These are phyloP conservation scores for Poecilus cupreus DNA, from an alignment of 2,888 invertebrate species.

Conservation along the genomic window DNA sequence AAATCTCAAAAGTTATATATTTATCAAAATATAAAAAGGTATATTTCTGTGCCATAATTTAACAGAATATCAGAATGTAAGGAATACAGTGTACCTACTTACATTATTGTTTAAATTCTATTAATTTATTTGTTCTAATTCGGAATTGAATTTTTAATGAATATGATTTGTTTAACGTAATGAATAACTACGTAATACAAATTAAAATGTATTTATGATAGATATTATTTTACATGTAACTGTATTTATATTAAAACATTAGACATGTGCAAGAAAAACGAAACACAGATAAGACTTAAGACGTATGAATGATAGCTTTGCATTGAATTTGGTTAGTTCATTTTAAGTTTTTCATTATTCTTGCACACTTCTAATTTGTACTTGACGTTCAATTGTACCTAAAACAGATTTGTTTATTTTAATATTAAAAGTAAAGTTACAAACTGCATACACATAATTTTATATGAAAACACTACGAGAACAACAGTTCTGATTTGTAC, in stretches of 20 bases:
- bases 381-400: constrained; percentile 51
- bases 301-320: constrained; percentile 19
- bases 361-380: constrained; percentile 47
- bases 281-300: not conserved
- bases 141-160: constrained; percentile 12
- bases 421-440: constrained; percentile 49
- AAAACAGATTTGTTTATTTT: constrained; percentile 53
- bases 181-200: constrained; percentile 14
- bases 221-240: constrained; percentile 52
- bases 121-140: constrained; percentile 28
- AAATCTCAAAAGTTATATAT: constrained; percentile 15
- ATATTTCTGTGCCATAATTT: constrained; percentile 45
- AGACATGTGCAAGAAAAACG: constrained; percentile 50
- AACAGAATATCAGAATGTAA: constrained; percentile 18
- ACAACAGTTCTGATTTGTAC: constrained; percentile 39
- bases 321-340: not conserved
- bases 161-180: constrained; percentile 26
- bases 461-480: constrained; percentile 44
- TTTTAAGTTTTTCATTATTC: constrained; percentile 34
- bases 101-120: constrained; percentile 8
- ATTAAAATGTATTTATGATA: constrained; percentile 46
- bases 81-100: constrained; percentile 32
- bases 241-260: constrained; percentile 52
- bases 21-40: constrained; percentile 28
- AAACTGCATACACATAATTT: constrained; percentile 40